Conservation (phyloP, 2,113 vertebrate genomes). For the Eulemur rufifrons region DNA sequence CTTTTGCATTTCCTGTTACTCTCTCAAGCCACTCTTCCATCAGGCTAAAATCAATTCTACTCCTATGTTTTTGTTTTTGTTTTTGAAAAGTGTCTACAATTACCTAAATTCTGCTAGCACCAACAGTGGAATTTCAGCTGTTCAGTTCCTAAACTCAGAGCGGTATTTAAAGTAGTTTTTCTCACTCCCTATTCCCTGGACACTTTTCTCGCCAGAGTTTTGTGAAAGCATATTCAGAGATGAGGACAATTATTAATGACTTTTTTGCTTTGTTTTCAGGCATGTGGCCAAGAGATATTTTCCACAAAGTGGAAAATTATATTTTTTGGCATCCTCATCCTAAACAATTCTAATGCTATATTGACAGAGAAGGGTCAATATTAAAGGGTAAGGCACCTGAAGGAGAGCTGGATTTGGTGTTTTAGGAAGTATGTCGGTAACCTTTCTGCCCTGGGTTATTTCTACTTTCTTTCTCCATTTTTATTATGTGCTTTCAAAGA, state of each 20-base stretch:
- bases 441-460: neutral
- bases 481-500: neutral
- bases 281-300: neutral
- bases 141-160: neutral
- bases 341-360: neutral
- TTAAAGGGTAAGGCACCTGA: rapidly evolving
- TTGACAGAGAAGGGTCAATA: neutral
- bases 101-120: neutral
- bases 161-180: neutral
- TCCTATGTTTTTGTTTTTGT: neutral
- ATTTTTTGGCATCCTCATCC: rapidly evolving
- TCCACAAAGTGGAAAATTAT: neutral
- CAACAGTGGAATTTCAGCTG: neutral
- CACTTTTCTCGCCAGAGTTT: neutral
- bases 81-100: neutral
- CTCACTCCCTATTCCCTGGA: neutral
- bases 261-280: neutral
- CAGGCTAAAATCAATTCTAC: neutral
- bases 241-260: neutral
- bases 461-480: neutral
- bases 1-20: neutral
- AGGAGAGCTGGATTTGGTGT: neutral
- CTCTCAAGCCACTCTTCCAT: neutral
- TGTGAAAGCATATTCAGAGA: neutral
- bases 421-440: neutral